Percentiles rank a stretch among this genome's conserved stretches.
Conservation (phyloP, 2,888 invertebrate genomes). For the Chymomyza caudatula region DNA sequence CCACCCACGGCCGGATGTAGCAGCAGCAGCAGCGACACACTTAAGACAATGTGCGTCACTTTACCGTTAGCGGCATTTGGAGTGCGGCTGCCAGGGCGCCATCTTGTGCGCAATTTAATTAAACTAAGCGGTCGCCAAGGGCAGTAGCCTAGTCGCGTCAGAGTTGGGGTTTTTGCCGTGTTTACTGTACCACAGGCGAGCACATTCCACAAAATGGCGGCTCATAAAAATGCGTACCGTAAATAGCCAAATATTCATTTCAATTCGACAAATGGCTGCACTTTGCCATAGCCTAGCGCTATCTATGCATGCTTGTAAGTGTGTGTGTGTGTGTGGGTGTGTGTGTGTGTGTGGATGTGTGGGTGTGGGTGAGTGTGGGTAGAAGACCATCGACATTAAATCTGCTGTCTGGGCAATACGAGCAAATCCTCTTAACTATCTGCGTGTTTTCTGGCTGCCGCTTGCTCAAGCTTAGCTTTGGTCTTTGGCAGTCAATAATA, state of each 20-base stretch:
- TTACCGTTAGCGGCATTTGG: not conserved
- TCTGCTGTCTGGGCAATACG: not conserved
- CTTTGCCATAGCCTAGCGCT: not conserved
- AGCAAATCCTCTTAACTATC: conserved; percentile 40
- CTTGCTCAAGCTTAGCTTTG: conserved; percentile 1
- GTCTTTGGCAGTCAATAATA: conserved; percentile 46
- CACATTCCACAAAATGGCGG: not conserved
- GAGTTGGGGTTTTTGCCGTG: not conserved
- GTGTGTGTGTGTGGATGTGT: not conserved
- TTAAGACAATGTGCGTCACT: conserved; percentile 19
- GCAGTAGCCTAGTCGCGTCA: not conserved
- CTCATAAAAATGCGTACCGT: conserved; percentile 3
- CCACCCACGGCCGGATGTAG: not conserved
- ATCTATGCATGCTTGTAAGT: not conserved
- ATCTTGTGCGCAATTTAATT: conserved; percentile 24
- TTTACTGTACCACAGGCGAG: not conserved
- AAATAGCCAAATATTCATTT: conserved; percentile 10
- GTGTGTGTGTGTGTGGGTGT: not conserved
- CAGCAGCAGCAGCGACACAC: conserved; percentile 6
- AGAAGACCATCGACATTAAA: not conserved
- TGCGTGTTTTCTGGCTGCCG: conserved; percentile 29
- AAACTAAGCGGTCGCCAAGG: conserved; percentile 20
- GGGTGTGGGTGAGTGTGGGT: not conserved
- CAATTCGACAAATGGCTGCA: conserved; percentile 3
- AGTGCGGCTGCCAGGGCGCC: not conserved